Evolutionary conservation across 2,113 vertebrate species (phyloP).

Genomic region (Podiceps cristatus): DNA sequence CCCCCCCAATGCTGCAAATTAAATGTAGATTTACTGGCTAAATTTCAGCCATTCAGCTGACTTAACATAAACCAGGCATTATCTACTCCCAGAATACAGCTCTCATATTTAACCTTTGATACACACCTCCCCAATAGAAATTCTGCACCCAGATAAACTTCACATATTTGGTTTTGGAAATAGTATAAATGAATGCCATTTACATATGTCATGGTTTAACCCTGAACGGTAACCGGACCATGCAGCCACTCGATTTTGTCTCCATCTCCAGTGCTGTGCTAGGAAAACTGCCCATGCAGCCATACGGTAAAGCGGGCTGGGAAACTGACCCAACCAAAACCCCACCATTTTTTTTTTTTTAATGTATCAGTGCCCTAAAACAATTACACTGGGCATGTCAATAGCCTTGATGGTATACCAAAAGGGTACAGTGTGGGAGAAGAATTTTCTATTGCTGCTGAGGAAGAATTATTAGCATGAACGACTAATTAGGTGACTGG

Average conservation of each 20-base stretch:
- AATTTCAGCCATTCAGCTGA: not conserved
- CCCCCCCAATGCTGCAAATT: not conserved
- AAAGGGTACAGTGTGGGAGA: not conserved
- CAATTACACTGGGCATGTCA: not conserved
- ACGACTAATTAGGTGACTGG: not conserved
- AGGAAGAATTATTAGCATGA: not conserved
- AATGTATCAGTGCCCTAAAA: not conserved
- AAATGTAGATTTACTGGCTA: not conserved
- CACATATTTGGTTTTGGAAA: not conserved
- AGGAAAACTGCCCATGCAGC: not conserved
- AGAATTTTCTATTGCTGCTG: not conserved
- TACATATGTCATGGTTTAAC: no score
- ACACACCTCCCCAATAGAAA: not conserved
- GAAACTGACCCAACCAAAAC: not conserved
- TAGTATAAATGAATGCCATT: not conserved
- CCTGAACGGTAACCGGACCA: no score
- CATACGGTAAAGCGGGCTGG: fast-evolving
- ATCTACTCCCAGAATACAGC: not conserved
- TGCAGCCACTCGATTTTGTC: not conserved
- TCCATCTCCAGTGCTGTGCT: not conserved
- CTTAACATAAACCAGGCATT: not conserved
- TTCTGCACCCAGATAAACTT: not conserved
- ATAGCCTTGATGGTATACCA: not conserved
- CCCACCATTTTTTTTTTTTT: not conserved
- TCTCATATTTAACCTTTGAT: not conserved